These are phyloP conservation scores for Rhinella marina DNA, from an alignment of 2,797 vertebrate genomes.

Conservation along the genomic window DNA sequence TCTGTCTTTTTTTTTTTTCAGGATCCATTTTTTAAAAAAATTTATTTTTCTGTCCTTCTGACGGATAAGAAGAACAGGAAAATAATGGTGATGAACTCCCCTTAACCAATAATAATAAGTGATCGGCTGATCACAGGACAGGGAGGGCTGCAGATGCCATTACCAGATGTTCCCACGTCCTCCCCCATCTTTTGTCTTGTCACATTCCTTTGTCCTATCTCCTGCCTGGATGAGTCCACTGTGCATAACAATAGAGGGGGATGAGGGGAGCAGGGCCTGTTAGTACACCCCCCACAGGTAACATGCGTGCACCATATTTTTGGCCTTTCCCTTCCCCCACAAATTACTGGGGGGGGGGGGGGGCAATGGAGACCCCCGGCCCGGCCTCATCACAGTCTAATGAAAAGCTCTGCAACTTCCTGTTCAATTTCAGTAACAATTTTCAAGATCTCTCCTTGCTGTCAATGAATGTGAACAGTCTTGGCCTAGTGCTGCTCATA, in stretches of 20 bases:
- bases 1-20: too few relatives aligned
- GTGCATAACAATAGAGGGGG: slow-evolving; percentile 35
- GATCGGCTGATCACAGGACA: too few relatives aligned
- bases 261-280: neutral
- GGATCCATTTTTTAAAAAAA: too few relatives aligned
- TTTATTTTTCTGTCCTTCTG: too few relatives aligned
- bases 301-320: neutral
- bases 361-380: too few relatives aligned
- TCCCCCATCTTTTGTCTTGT: slow-evolving; percentile 25
- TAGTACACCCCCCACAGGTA: neutral
- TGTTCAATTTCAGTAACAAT: neutral
- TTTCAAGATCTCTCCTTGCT: neutral
- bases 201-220: slow-evolving; percentile 36
- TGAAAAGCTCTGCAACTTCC: too few relatives aligned
- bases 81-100: too few relatives aligned
- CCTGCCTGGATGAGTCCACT: slow-evolving; percentile 2
- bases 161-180: slow-evolving; percentile 8
- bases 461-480: neutral
- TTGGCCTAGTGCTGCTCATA: too few relatives aligned
- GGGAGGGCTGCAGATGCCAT: neutral
- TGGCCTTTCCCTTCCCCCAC: neutral
- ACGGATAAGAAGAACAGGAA: too few relatives aligned
- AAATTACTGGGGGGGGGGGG: too few relatives aligned
- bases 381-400: neutral
- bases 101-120: neutral